phyloP scores from a whole-genome alignment of 2,888 invertebrate species.

The Ethmia dodecea region DNA sequence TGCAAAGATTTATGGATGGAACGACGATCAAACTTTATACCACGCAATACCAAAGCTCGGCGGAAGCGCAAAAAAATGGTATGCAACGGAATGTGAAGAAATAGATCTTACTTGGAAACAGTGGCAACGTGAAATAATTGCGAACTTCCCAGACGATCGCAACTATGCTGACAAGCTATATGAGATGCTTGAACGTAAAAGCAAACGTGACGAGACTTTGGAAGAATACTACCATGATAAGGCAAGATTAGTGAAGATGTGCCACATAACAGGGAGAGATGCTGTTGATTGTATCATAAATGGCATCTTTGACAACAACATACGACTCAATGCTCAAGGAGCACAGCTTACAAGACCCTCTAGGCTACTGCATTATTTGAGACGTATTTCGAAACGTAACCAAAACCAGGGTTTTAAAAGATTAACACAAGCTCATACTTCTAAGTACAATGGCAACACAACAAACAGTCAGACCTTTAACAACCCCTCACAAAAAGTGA shows the following conservation, averaged over 20 bases:
- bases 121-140: slow-evolving; percentile 18
- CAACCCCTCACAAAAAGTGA: neutral
- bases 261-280: slow-evolving; percentile 10
- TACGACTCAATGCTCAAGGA: slow-evolving; percentile 10
- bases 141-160: slow-evolving; percentile 18
- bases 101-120: slow-evolving; percentile 16
- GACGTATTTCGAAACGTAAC: slow-evolving; percentile 2
- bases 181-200: slow-evolving; percentile 17
- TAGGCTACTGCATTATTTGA: slow-evolving; percentile 5
- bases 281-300: slow-evolving; percentile 14
- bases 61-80: slow-evolving; percentile 21
- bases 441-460: no score
- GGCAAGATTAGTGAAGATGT: slow-evolving; percentile 12
- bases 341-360: slow-evolving; percentile 2
- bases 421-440: neutral
- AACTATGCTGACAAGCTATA: slow-evolving; percentile 18
- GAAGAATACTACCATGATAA: slow-evolving; percentile 18
- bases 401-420: neutral
- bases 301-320: slow-evolving; percentile 11
- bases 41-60: slow-evolving; percentile 20
- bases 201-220: slow-evolving; percentile 15
- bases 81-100: slow-evolving; percentile 13
- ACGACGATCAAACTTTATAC: slow-evolving; percentile 15
- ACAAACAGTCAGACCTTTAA: neutral
- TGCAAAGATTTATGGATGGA: slow-evolving; percentile 18